A percentile compares a stretch with the other conserved stretches of the same genome.
Evolutionary conservation across 2,888 invertebrate genomes (phyloP).

Genomic region (Macaria liturata): DNA sequence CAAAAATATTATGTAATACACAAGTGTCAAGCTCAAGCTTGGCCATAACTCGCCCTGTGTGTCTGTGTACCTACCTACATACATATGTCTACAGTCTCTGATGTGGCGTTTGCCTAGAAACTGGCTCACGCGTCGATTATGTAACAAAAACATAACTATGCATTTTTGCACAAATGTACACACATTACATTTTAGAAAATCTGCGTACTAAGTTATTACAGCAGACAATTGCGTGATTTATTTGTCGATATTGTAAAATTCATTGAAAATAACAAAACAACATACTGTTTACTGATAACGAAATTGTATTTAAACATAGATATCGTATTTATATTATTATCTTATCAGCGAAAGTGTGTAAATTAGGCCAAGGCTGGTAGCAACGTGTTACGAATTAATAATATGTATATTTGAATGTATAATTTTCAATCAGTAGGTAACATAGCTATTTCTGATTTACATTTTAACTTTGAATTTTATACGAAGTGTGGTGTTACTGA

Average conservation of each 20-base stretch:
- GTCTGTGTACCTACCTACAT: too few species aligned
- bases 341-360: constrained; percentile 37
- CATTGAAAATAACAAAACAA: constrained; percentile 20
- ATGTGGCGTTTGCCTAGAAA: too few species aligned
- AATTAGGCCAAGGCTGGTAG: constrained; percentile 36
- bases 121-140: too few species aligned
- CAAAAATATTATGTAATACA: too few species aligned
- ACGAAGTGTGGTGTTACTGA: too few species aligned
- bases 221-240: not conserved
- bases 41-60: too few species aligned
- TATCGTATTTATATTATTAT: constrained; percentile 30
- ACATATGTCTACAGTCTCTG: too few species aligned
- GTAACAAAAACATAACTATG: too few species aligned
- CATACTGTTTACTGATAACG: constrained; percentile 27
- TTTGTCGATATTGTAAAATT: constrained; percentile 5
- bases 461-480: too few species aligned
- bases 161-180: too few species aligned
- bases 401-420: not conserved
- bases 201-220: not conserved
- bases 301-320: constrained; percentile 25
- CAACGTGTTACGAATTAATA: constrained; percentile 17
- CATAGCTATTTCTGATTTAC: not conserved
- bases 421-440: not conserved
- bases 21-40: too few species aligned
- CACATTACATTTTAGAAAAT: not conserved